These are phyloP conservation scores for Malacosoma neustria DNA, from an alignment of 2,888 invertebrate species.

Conservation along the genomic window DNA sequence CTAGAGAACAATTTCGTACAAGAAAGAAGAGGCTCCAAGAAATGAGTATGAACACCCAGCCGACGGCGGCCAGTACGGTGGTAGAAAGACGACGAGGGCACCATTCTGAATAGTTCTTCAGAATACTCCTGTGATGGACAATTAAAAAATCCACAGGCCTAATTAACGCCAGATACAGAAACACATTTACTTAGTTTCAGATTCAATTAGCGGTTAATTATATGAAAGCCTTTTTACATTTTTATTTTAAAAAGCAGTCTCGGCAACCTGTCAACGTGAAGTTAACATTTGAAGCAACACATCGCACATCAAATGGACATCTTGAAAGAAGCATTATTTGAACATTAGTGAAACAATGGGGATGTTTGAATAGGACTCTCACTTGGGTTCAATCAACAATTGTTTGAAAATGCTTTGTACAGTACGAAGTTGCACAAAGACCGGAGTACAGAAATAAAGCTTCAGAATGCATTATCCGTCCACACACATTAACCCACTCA, in stretches of 20 bases:
- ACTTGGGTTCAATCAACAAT: slow-evolving; percentile 55
- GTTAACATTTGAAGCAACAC: slow-evolving; percentile 33
- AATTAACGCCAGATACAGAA: neutral
- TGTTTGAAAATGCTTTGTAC: slow-evolving; percentile 29
- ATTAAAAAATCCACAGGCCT: no score
- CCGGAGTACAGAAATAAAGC: no score
- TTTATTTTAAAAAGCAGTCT: slow-evolving; percentile 3
- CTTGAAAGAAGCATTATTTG: slow-evolving; percentile 46
- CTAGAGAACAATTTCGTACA: no score
- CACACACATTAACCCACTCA: no score
- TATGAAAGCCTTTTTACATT: neutral
- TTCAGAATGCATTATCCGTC: no score
- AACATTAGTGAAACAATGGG: slow-evolving; percentile 49
- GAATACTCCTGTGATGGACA: no score
- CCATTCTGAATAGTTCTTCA: no score
- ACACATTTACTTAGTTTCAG: neutral
- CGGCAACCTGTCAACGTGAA: slow-evolving; percentile 27
- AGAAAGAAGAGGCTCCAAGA: no score
- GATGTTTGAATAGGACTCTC: slow-evolving; percentile 51
- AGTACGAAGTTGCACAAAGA: slow-evolving; percentile 15
- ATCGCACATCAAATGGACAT: slow-evolving; percentile 16
- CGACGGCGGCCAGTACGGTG: no score
- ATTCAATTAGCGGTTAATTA: neutral
- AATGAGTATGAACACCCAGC: no score
- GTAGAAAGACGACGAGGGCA: no score